Evolutionary conservation across 35 echinoderm and acorn worm species (phyloP).

Genomic region (Stichopus chloronotus): DNA sequence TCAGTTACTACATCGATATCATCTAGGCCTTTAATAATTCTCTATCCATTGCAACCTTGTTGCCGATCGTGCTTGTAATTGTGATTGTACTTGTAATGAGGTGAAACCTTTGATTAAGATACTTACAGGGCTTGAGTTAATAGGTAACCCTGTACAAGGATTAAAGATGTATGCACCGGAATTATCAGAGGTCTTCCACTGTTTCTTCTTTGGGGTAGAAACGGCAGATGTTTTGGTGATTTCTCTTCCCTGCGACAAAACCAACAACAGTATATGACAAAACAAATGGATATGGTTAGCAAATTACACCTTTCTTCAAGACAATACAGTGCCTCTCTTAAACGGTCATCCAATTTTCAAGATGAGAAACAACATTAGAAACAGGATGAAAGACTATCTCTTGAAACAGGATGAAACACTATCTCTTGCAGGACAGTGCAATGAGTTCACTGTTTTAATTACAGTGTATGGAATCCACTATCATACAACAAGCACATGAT

Average conservation of each 20-base stretch:
- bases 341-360: neutral
- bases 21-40: too few relatives aligned
- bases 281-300: neutral
- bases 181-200: conserved; percentile 64
- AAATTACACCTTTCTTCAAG: neutral
- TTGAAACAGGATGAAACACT: too few relatives aligned
- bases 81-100: too few relatives aligned
- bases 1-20: too few relatives aligned
- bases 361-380: neutral
- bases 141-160: conserved; percentile 92
- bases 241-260: conserved; percentile 9
- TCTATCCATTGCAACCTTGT: too few relatives aligned
- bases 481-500: too few relatives aligned
- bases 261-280: neutral
- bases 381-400: too few relatives aligned
- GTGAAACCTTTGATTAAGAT: too few relatives aligned
- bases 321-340: neutral
- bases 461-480: too few relatives aligned
- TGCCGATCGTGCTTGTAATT: too few relatives aligned
- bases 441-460: too few relatives aligned
- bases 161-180: conserved; percentile 91
- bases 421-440: too few relatives aligned
- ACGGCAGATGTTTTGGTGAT: neutral
- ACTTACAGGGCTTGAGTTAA: conserved; percentile 99
- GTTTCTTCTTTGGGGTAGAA: conserved; percentile 37